These are phyloP conservation scores for Mobula birostris DNA, from an alignment of 2,113 vertebrate genomes.

Conservation along the genomic window DNA sequence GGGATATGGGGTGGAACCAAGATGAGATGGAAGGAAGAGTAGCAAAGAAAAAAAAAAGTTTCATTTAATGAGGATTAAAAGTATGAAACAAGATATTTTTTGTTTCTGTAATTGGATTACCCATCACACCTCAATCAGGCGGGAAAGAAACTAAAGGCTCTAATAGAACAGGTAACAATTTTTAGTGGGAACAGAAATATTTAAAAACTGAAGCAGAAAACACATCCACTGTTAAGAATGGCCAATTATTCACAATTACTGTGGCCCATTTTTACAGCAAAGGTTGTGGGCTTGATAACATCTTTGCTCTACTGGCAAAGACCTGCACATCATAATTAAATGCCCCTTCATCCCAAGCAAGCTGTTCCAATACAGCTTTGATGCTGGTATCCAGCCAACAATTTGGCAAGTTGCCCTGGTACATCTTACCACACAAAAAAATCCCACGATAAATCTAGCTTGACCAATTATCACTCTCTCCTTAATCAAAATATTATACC, in stretches of 20 bases:
- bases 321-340: neutral
- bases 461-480: neutral
- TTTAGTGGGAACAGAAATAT: neutral
- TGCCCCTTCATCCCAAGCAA: neutral
- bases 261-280: neutral
- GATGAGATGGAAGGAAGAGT: neutral
- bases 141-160: neutral
- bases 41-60: neutral
- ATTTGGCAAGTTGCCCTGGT: neutral
- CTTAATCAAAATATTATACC: neutral
- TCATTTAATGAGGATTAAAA: neutral
- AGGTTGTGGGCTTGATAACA: neutral
- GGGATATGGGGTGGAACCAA: neutral
- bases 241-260: constrained; percentile 4
- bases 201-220: neutral
- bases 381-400: neutral
- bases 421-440: neutral
- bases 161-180: neutral
- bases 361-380: neutral
- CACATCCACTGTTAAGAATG: neutral
- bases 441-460: neutral
- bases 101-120: neutral
- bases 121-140: too few relatives aligned
- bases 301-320: neutral
- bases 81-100: neutral